phyloP scores from a whole-genome alignment of 2,888 invertebrate genomes.

The Cheilosia vernalis region DNA sequence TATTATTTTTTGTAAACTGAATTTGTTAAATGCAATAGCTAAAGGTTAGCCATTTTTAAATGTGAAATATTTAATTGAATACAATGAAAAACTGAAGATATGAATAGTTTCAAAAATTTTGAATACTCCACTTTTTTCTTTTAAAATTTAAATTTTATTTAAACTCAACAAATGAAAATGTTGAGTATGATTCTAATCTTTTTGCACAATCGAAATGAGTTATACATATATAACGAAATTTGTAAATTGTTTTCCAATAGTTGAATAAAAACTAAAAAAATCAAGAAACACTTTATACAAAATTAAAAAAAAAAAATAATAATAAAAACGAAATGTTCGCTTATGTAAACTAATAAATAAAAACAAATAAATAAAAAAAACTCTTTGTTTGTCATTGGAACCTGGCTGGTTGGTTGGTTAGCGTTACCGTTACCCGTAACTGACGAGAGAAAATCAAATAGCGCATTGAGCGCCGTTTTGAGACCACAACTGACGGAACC shows the following conservation, averaged over 20 bases:
- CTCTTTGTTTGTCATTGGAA: no score
- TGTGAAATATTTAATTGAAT: constrained; percentile 21
- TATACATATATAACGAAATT: constrained; percentile 59
- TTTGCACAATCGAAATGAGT: constrained; percentile 62
- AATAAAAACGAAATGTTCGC: constrained; percentile 62
- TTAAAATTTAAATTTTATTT: constrained; percentile 19
- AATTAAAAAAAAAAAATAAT: constrained; percentile 52
- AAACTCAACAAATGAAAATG: constrained; percentile 14
- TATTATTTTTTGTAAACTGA: constrained; percentile 56
- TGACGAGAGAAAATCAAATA: no score
- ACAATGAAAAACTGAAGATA: constrained; percentile 39
- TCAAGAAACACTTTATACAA: constrained; percentile 53
- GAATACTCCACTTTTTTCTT: constrained; percentile 64
- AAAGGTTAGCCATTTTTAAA: constrained; percentile 66
- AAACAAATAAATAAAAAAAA: constrained; percentile 60
- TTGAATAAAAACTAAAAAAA: constrained; percentile 43
- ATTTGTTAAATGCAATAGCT: constrained; percentile 71
- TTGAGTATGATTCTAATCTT: constrained; percentile 59
- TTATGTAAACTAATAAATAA: constrained; percentile 75
- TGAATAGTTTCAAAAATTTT: constrained; percentile 72
- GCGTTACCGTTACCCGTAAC: no score
- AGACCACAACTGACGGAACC: no score
- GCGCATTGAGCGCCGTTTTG: no score
- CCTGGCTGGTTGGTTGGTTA: no score
- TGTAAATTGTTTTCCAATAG: constrained; percentile 71